A percentile compares a stretch with the other conserved stretches of the same genome.
phyloP scores from a whole-genome alignment of 1,140 invertebrate genomes.

The Nomia melanderi region DNA sequence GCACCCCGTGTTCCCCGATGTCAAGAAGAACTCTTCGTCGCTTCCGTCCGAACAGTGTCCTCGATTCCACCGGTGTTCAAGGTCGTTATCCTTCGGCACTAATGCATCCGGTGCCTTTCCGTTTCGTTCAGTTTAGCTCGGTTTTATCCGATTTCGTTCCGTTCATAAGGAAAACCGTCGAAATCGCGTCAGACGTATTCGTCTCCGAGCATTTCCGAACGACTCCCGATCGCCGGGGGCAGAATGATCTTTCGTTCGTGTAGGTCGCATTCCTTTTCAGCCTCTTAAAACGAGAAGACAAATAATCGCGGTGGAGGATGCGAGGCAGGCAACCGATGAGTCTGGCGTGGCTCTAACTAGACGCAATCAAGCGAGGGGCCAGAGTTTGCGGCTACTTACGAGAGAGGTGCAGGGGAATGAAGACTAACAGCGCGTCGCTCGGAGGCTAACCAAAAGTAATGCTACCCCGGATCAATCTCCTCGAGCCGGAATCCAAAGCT shows the following conservation, averaged over 20 bases:
- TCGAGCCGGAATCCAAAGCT: conserved; percentile 67
- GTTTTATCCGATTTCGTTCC: no score
- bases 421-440: conserved; percentile 78
- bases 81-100: no score
- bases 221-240: neutral
- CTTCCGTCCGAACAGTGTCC: neutral
- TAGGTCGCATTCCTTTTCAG: conserved; percentile 21
- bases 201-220: neutral
- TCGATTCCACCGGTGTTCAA: no score
- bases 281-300: conserved; percentile 79
- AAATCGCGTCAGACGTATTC: no score
- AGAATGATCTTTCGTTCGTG: conserved; percentile 38
- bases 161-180: no score
- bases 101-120: neutral
- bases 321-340: conserved; percentile 75
- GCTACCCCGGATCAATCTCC: conserved; percentile 78
- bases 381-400: conserved; percentile 70
- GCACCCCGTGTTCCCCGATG: neutral
- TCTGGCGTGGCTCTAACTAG: conserved; percentile 78
- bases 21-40: neutral
- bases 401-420: conserved; percentile 74
- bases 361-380: conserved; percentile 78
- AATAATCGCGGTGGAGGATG: conserved; percentile 75
- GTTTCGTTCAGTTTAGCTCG: no score
- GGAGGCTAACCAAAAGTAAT: conserved; percentile 80